phyloP scores from a whole-genome alignment of 1,140 invertebrate genomes.

The Nephila pilipes region DNA sequence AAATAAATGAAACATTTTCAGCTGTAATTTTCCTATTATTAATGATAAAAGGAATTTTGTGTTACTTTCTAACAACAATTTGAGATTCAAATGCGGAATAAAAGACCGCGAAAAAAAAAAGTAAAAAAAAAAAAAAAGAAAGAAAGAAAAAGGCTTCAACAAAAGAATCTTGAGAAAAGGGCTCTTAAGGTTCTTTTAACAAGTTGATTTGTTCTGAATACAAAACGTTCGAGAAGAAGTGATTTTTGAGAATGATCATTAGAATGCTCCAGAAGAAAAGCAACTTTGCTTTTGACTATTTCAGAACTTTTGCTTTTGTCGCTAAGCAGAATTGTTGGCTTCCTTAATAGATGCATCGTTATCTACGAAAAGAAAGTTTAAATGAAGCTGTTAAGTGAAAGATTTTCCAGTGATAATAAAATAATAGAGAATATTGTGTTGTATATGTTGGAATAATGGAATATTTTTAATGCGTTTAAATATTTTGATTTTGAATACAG shows the following conservation, averaged over 20 bases:
- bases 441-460: too few species aligned
- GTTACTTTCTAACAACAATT: background rate
- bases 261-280: background rate
- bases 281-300: background rate
- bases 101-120: background rate
- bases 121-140: background rate
- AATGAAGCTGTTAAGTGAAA: too few species aligned
- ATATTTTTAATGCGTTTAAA: too few species aligned
- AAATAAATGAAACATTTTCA: background rate
- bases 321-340: background rate
- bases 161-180: background rate
- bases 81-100: background rate
- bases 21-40: background rate
- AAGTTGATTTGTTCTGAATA: conserved; percentile 28
- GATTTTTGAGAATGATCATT: background rate
- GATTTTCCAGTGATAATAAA: too few species aligned
- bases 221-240: background rate
- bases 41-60: background rate
- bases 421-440: too few species aligned
- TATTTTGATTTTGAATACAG: too few species aligned
- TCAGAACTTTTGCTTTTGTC: background rate
- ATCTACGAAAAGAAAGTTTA: too few species aligned
- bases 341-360: background rate
- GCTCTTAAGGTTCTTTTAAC: background rate
- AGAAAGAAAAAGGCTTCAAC: background rate